Base-by-base conservation (phyloP, 2,113 vertebrate species). In the Gymnogyps californianus region DNA sequence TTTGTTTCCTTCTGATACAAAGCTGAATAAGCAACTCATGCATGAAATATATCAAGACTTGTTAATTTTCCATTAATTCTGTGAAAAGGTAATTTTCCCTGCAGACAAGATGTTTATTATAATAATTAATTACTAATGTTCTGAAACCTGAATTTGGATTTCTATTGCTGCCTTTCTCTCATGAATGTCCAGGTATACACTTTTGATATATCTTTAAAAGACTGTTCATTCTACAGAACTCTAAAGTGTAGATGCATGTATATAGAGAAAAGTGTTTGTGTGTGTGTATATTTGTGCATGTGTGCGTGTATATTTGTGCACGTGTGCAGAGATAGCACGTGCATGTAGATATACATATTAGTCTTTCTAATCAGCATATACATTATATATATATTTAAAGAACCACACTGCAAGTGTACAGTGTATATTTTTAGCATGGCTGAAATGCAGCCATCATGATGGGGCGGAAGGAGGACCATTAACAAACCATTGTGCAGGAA, bases 211-310 rank as follows among this genome's bases (percentile, higher is more conserved):
- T 3, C 17, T 52, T 70, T 81, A 47, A 77, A 78, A 77, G 31
- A 38, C 22, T 5, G 3, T 62, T 95, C 21, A 55, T 69, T 28
- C 38, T 86, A n/a, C 15, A 47, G 26, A 79, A 67, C 2, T 34
- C 34, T 21, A 29, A 36, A 0, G 0, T 55, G 26, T 49, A 66
- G 19, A 13, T 47, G 2, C 22, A 44, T 24, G 12, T 0, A 28
- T 40, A 22, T 4, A 66, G 20, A 79, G 46, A 90, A 74, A 76
- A 3, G 3, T 18, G 19, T 16, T 13, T 51, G 6, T 6, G 15
- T 21, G 18, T 24, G 4, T 54, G 21, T 57, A 4, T n/a, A 34
- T 24, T n/a, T 32, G 2, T 38, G 18, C 15, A 47, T 18, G 44
- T 1, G 3, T 2, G 3, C 10, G 4, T 54, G 21, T 57, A 4